These are phyloP conservation scores for Cataglyphis cursor DNA, from an alignment of 2,888 invertebrate species.

Conservation along the genomic window DNA sequence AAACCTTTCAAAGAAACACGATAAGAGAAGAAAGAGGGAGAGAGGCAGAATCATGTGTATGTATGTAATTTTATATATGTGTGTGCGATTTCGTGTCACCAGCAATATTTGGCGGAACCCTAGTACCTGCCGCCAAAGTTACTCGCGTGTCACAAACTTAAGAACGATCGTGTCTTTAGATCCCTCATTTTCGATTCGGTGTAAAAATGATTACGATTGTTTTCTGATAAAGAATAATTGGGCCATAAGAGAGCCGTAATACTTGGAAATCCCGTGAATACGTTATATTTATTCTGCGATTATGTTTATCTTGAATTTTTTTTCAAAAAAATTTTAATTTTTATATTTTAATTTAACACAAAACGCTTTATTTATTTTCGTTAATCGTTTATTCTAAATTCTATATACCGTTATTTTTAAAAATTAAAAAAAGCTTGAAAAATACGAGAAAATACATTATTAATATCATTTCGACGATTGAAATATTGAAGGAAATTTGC, in stretches of 20 bases:
- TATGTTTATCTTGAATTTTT: neutral
- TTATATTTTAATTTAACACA: neutral
- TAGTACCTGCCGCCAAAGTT: conserved; percentile 45
- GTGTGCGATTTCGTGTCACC: conserved; percentile 50
- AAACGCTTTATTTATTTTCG: neutral
- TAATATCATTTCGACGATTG: neutral
- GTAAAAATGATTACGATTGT: conserved; percentile 48
- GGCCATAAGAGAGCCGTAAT: conserved; percentile 26
- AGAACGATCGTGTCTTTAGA: conserved; percentile 34
- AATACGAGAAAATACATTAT: neutral
- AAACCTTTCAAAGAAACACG: conserved; percentile 50
- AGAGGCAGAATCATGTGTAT: neutral
- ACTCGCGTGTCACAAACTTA: conserved; percentile 50
- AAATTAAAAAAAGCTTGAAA: neutral
- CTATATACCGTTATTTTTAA: neutral
- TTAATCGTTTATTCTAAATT: neutral
- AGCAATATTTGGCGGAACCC: conserved; percentile 28
- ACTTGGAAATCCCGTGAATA: conserved; percentile 30
- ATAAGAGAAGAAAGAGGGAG: neutral
- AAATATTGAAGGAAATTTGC: neutral
- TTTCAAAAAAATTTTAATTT: neutral
- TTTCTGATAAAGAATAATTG: conserved; percentile 42
- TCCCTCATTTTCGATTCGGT: conserved; percentile 46
- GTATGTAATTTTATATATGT: neutral
- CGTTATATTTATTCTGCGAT: conserved; percentile 5